Evolutionary conservation across 2,797 vertebrate genomes (phyloP).

Genomic region (Gouania willdenowi): DNA sequence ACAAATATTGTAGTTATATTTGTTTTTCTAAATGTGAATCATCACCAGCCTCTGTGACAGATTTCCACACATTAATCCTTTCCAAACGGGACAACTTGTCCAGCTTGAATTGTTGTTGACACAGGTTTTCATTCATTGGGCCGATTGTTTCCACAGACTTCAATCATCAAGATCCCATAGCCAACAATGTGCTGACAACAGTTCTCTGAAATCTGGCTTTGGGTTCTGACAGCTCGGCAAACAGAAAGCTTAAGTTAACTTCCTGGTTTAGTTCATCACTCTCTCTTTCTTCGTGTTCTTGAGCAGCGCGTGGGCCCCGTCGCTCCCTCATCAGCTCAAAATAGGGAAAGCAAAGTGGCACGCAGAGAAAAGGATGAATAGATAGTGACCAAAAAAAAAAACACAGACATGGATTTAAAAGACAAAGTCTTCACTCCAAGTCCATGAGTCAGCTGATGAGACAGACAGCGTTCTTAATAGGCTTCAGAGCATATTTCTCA

Average conservation of each 20-base stretch:
- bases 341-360: slow-evolving; percentile 21
- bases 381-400: slow-evolving; percentile 48
- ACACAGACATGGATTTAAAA: slow-evolving; percentile 42
- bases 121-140: slow-evolving; percentile 50
- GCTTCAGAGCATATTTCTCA: slow-evolving; percentile 54
- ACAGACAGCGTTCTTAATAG: slow-evolving; percentile 55
- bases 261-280: slow-evolving; percentile 38
- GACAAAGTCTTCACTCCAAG: slow-evolving; percentile 40
- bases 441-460: slow-evolving; percentile 43
- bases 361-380: slow-evolving; percentile 32
- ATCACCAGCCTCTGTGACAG: slow-evolving; percentile 10
- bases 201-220: slow-evolving; percentile 47
- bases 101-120: slow-evolving; percentile 51
- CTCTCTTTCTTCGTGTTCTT: neutral
- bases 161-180: slow-evolving; percentile 47
- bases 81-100: slow-evolving; percentile 27
- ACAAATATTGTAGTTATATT: too few relatives aligned
- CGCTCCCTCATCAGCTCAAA: neutral
- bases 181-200: slow-evolving; percentile 56
- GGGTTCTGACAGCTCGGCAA: slow-evolving; percentile 50
- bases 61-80: slow-evolving; percentile 37
- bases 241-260: slow-evolving; percentile 44
- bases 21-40: too few relatives aligned
- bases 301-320: neutral
- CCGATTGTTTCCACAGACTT: slow-evolving; percentile 10